Conservation (phyloP, 1,140 invertebrate species). For the Aphelenchoides fujianensis region DNA sequence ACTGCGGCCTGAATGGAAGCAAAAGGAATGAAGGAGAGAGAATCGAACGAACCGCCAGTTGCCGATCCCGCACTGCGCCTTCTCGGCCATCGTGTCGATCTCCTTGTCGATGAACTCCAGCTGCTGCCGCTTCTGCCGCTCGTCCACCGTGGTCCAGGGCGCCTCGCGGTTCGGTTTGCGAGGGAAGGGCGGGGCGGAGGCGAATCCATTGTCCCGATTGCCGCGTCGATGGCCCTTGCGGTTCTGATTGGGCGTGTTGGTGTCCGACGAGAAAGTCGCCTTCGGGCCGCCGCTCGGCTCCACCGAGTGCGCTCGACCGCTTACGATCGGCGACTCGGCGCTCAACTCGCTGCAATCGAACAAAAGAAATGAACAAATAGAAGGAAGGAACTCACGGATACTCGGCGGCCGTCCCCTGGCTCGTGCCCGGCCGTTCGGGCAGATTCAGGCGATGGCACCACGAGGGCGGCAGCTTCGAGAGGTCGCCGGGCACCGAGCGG, state of each 20-base stretch:
- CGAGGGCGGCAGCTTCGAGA: slow-evolving; percentile 35
- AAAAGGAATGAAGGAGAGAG: slow-evolving; percentile 23
- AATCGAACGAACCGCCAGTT: slow-evolving; percentile 47
- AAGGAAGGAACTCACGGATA: neutral
- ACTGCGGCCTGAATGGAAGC: slow-evolving; percentile 66
- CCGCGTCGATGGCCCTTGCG: slow-evolving; percentile 45
- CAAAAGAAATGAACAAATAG: too few relatives aligned
- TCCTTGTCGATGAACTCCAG: slow-evolving; percentile 59
- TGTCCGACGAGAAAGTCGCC: neutral
- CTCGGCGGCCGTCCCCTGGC: too few relatives aligned
- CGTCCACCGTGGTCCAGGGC: slow-evolving; percentile 39
- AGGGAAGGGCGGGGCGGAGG: slow-evolving; percentile 53
- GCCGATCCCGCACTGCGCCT: slow-evolving; percentile 51
- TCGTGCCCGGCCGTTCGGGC: neutral
- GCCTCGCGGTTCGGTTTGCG: slow-evolving; percentile 32
- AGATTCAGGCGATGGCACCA: slow-evolving; percentile 26
- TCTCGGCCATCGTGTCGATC: slow-evolving; percentile 54
- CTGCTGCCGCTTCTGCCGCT: slow-evolving; percentile 59
- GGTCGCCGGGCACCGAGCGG: slow-evolving; percentile 41
- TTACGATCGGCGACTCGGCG: too few relatives aligned
- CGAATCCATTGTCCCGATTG: slow-evolving; percentile 49
- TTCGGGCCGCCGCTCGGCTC: neutral
- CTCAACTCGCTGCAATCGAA: too few relatives aligned
- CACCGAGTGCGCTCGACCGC: neutral
- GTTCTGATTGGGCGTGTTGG: slow-evolving; percentile 13